phyloP scores from a whole-genome alignment of 1,140 invertebrate species.

The Theocolax elegans region DNA sequence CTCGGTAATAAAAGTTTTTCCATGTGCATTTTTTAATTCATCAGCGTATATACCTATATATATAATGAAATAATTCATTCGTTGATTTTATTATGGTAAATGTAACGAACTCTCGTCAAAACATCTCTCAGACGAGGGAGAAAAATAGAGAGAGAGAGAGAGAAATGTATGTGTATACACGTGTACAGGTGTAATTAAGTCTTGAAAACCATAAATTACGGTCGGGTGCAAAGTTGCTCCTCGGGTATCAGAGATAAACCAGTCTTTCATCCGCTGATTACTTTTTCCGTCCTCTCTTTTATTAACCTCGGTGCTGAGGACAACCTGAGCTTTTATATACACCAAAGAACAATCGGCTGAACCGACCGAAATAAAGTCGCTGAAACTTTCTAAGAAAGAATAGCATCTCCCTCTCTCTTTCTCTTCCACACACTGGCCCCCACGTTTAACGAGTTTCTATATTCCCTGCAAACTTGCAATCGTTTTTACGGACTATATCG shows the following conservation, averaged over 20 bases:
- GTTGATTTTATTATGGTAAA: background rate
- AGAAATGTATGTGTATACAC: too few relatives aligned
- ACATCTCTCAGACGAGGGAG: too few relatives aligned
- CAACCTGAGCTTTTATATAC: background rate
- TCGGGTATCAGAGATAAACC: conserved; percentile 10
- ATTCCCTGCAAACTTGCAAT: too few relatives aligned
- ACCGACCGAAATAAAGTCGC: background rate
- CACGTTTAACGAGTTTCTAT: too few relatives aligned
- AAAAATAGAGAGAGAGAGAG: background rate
- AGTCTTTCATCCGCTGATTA: conserved; percentile 29
- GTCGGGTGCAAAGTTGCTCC: conserved; percentile 4
- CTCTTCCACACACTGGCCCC: too few relatives aligned
- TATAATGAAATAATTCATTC: conserved; percentile 1
- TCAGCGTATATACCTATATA: too few relatives aligned
- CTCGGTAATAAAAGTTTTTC: background rate
- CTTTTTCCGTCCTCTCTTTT: conserved; percentile 13
- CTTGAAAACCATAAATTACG: conserved; percentile 20
- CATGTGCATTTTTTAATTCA: background rate
- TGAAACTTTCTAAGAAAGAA: background rate
- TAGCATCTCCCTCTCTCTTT: background rate
- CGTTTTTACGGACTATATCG: too few relatives aligned
- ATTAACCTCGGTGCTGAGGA: background rate
- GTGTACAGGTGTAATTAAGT: conserved; percentile 13
- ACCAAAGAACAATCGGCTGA: background rate
- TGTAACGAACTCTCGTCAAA: background rate